Evolutionary conservation across 2,113 vertebrate species (phyloP).

Genomic region (Ancistrus triradiatus): DNA sequence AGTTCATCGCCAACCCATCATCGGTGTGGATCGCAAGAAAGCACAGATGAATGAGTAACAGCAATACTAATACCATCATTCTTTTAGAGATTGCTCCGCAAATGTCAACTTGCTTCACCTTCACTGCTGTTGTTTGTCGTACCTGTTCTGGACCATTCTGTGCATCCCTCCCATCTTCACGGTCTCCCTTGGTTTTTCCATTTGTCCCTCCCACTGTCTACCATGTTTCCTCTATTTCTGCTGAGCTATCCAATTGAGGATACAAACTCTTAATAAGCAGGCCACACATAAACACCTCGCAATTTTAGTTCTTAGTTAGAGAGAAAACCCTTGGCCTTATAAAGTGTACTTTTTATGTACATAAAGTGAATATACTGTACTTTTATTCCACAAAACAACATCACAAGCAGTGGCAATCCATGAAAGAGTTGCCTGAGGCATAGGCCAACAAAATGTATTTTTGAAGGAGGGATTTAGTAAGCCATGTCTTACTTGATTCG

Average conservation of each 20-base stretch:
- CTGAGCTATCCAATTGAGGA: constrained; percentile 48
- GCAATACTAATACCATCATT: background rate
- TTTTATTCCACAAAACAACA: too few species aligned
- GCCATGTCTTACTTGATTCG: too few species aligned
- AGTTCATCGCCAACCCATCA: background rate
- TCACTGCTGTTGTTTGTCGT: constrained; percentile 3
- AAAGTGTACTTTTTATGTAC: too few species aligned
- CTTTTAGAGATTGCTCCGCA: background rate
- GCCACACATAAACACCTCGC: constrained; percentile 6
- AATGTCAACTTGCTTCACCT: background rate
- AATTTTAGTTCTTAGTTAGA: too few species aligned
- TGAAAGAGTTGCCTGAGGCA: too few species aligned
- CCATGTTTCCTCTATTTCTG: constrained; percentile 43
- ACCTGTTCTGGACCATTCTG: constrained; percentile 49
- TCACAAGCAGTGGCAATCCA: too few species aligned
- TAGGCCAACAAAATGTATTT: too few species aligned
- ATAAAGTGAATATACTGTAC: too few species aligned
- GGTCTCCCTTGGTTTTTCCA: constrained; percentile 52
- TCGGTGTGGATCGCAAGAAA: background rate
- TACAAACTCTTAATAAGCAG: constrained; percentile 35
- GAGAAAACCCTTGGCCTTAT: too few species aligned
- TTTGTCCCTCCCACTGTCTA: constrained; percentile 43
- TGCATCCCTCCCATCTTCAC: constrained; percentile 50
- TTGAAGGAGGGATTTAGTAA: too few species aligned
- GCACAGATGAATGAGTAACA: background rate